phyloP scores from a whole-genome alignment of 2,113 vertebrate genomes.

The Forbesichthys agassizii region DNA sequence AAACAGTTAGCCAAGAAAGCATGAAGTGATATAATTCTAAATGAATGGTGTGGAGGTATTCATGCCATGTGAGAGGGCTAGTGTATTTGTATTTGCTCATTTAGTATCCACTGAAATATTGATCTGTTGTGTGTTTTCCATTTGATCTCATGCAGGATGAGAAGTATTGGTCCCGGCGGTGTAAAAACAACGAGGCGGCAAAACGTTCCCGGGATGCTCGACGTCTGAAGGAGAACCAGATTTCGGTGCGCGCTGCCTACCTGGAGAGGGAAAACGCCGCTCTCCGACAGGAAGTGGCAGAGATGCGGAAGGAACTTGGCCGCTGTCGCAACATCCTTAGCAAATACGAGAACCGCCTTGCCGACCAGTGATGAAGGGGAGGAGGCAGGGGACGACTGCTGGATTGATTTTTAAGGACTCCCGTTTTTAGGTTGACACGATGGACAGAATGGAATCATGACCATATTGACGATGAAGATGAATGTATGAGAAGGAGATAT shows the following conservation, averaged over 20 bases:
- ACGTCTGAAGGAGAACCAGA: conserved; percentile 93
- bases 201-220: conserved; percentile 91
- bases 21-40: too few species aligned
- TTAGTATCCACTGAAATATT: too few species aligned
- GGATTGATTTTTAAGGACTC: conserved; percentile 49
- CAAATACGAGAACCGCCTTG: conserved; percentile 87
- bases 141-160: conserved; percentile 78
- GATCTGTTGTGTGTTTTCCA: not conserved
- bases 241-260: conserved; percentile 88
- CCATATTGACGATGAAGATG: conserved; percentile 56
- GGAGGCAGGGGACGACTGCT: conserved; percentile 28
- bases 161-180: conserved; percentile 89
- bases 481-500: conserved; percentile 67
- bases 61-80: too few species aligned
- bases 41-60: too few species aligned
- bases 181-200: conserved; percentile 92
- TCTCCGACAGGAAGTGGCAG: conserved; percentile 87
- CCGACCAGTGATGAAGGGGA: conserved; percentile 71
- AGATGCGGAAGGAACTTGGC: conserved; percentile 88
- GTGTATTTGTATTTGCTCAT: too few species aligned
- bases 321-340: conserved; percentile 88
- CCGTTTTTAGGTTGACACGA: conserved; percentile 38
- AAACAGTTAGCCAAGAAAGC: too few species aligned
- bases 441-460: conserved; percentile 50
- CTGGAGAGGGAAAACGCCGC: conserved; percentile 90